phyloP scores from a whole-genome alignment of 2,797 vertebrate species.

The Iguana delicatissima region DNA sequence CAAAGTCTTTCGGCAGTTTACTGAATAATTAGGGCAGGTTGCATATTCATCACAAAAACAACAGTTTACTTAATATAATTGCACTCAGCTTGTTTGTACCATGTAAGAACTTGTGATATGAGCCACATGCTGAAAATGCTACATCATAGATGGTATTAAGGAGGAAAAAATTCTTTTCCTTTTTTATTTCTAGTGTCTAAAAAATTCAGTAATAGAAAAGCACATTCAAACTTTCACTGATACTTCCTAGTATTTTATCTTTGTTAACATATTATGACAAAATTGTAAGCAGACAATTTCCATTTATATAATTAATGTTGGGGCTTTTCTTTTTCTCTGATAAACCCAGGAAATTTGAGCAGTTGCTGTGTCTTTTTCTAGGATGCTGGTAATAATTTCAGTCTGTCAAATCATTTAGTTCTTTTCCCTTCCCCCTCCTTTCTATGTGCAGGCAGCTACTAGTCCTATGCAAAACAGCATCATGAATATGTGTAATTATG shows the following conservation, averaged over 20 bases:
- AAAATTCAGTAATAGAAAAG: slow-evolving; percentile 47
- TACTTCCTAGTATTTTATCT: slow-evolving; percentile 73
- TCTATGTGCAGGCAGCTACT: slow-evolving; percentile 77
- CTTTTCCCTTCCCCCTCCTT: slow-evolving; percentile 53
- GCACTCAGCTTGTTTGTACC: slow-evolving; percentile 57
- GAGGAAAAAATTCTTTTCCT: not conserved
- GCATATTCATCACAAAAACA: slow-evolving; percentile 64
- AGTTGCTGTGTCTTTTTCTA: slow-evolving; percentile 70
- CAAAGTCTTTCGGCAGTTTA: slow-evolving; percentile 68
- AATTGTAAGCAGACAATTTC: slow-evolving; percentile 42
- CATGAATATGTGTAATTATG: slow-evolving; percentile 95
- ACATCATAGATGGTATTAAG: not conserved
- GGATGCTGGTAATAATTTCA: slow-evolving; percentile 79
- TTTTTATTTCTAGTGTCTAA: slow-evolving; percentile 24
- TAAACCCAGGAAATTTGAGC: slow-evolving; percentile 73
- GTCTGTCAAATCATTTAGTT: slow-evolving; percentile 78
- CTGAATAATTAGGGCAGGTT: slow-evolving; percentile 56
- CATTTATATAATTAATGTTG: slow-evolving; percentile 37
- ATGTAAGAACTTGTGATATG: slow-evolving; percentile 49
- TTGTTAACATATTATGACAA: slow-evolving; percentile 45
- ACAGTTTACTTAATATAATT: slow-evolving; percentile 67
- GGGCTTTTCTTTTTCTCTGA: slow-evolving; percentile 62
- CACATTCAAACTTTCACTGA: slow-evolving; percentile 73
- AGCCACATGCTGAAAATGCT: slow-evolving; percentile 36
- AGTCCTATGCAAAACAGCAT: slow-evolving; percentile 88